A percentile compares a stretch with the other conserved stretches of the same genome.
These are phyloP conservation scores for Lathronympha strigana DNA, from an alignment of 2,888 invertebrate genomes.

Conservation along the genomic window DNA sequence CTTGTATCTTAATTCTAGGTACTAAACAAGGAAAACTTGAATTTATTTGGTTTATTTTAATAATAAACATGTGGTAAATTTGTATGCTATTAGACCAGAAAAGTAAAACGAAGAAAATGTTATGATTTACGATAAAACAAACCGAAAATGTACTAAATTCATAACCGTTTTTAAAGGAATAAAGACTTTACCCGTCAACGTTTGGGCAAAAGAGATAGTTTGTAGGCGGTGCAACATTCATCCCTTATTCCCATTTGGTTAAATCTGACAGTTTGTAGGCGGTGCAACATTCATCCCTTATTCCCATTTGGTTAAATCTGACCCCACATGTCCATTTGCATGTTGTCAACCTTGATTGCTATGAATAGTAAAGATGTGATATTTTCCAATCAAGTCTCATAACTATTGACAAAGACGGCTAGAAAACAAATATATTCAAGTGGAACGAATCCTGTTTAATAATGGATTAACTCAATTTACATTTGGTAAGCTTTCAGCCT, in stretches of 20 bases:
- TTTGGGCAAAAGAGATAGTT: no score
- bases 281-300: not conserved
- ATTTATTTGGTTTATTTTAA: no score
- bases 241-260: not conserved
- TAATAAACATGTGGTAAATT: no score
- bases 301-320: not conserved
- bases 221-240: not conserved
- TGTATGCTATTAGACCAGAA: no score
- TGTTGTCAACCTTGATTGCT: not conserved
- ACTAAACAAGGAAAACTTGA: no score
- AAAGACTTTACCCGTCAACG: no score
- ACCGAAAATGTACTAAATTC: no score
- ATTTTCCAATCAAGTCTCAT: slow-evolving; percentile 66
- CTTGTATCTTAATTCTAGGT: no score
- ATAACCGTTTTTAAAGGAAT: no score
- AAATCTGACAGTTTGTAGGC: no score
- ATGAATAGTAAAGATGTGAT: slow-evolving; percentile 44
- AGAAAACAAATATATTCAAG: not conserved
- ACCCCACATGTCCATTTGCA: not conserved
- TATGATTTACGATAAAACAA: no score
- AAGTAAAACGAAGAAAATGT: no score
- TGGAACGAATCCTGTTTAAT: not conserved
- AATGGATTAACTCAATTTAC: slow-evolving; percentile 24
- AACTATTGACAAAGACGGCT: slow-evolving; percentile 43
- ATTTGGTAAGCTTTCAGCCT: not conserved